Conservation (phyloP, 2,797 vertebrate genomes). For the Sebastes kiyomatsui region DNA sequence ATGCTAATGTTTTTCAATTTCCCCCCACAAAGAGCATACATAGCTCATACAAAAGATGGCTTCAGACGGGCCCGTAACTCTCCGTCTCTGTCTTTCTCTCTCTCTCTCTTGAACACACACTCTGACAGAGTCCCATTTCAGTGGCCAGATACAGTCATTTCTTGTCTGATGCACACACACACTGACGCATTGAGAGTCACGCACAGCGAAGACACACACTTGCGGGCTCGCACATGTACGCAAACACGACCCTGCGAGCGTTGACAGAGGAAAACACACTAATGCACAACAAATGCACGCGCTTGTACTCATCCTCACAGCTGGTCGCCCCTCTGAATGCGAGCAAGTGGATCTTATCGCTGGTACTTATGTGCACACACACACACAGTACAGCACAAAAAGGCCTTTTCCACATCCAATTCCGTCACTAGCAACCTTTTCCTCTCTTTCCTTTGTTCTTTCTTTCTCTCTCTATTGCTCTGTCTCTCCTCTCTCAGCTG, state of each 20-base stretch:
- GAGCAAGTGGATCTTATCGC: slow-evolving; percentile 68
- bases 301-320: slow-evolving; percentile 57
- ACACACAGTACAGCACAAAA: slow-evolving; percentile 36
- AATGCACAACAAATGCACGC: slow-evolving; percentile 32
- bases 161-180: slow-evolving; percentile 73
- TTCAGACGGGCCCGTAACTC: slow-evolving; percentile 74
- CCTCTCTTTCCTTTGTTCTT: slow-evolving; percentile 7
- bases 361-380: slow-evolving; percentile 14
- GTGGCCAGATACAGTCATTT: slow-evolving; percentile 76
- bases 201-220: slow-evolving; percentile 14
- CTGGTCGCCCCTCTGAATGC: slow-evolving; percentile 53
- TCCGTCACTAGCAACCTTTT: neutral
- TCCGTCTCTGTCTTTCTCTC: slow-evolving; percentile 54
- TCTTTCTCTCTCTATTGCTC: neutral
- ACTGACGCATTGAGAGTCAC: slow-evolving; percentile 54
- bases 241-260: slow-evolving; percentile 10
- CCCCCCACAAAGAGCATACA: slow-evolving; percentile 85
- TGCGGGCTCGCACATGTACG: neutral
- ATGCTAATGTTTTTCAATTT: slow-evolving; percentile 89
- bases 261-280: slow-evolving; percentile 21
- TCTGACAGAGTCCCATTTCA: slow-evolving; percentile 68
- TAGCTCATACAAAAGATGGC: slow-evolving; percentile 87
- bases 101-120: slow-evolving; percentile 21
- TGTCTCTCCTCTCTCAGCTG: slow-evolving; percentile 41
- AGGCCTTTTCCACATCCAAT: slow-evolving; percentile 19